These are phyloP conservation scores for Steinernema carpocapsae DNA, from an alignment of 2,888 invertebrate species.

Conservation along the genomic window DNA sequence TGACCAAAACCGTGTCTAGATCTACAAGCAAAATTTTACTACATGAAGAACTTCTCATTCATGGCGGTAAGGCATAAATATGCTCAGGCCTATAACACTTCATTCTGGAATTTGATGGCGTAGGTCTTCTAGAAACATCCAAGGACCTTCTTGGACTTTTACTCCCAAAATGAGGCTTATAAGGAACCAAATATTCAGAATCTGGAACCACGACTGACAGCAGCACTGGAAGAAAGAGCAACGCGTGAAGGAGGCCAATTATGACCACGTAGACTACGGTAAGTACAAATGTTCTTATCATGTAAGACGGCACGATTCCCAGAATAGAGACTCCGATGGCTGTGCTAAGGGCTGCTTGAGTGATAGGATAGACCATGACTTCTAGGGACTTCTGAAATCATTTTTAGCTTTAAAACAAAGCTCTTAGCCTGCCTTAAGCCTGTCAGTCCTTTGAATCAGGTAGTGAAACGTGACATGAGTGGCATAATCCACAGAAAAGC, in stretches of 20 bases:
- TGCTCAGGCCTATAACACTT: not conserved
- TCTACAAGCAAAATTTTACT: not conserved
- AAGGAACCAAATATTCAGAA: conserved; percentile 43
- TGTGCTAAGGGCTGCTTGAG: conserved; percentile 64
- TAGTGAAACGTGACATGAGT: conserved; percentile 66
- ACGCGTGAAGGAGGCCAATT: conserved; percentile 61
- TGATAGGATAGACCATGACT: conserved; percentile 61
- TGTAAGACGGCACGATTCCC: conserved; percentile 62
- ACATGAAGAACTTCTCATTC: not conserved
- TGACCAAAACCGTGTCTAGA: too few relatives aligned
- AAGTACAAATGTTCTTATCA: conserved; percentile 65
- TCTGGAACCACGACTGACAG: conserved; percentile 55
- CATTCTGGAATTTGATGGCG: not conserved
- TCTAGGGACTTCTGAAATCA: conserved; percentile 54
- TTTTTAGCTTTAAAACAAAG: not conserved
- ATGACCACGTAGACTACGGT: conserved; percentile 64
- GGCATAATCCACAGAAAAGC: conserved; percentile 67
- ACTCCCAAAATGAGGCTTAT: conserved; percentile 1
- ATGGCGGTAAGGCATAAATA: conserved; percentile 1
- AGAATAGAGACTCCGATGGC: conserved; percentile 61
- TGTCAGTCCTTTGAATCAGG: conserved; percentile 53
- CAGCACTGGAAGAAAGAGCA: conserved; percentile 63
- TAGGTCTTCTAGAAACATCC: not conserved
- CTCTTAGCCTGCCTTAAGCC: conserved; percentile 52
- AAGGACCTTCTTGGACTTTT: not conserved